These are phyloP conservation scores for Microplitis manilae DNA, from an alignment of 2,888 invertebrate genomes.

Conservation along the genomic window DNA sequence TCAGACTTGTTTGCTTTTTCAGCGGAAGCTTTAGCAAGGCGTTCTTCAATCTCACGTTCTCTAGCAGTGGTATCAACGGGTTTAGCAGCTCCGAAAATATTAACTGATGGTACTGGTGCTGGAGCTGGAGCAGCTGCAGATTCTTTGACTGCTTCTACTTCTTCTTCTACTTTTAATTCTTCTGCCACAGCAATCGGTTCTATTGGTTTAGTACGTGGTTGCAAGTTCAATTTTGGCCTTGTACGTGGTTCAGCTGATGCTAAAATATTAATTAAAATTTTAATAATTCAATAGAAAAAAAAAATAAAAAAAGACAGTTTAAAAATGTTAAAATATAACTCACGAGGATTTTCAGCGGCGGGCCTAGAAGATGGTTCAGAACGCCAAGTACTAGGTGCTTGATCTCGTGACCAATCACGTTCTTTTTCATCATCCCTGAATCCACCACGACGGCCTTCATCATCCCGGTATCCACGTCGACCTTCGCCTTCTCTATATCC, in stretches of 20 bases:
- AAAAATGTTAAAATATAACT: constrained; percentile 19
- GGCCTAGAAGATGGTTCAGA: constrained; percentile 38
- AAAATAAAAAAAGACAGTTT: background rate
- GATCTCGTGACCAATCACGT: constrained; percentile 70
- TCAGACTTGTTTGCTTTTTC: constrained; percentile 60
- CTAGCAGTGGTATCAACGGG: constrained; percentile 94
- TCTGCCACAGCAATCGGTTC: constrained; percentile 68
- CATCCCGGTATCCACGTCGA: constrained; percentile 42
- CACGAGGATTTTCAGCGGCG: constrained; percentile 37
- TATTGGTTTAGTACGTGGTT: constrained; percentile 85
- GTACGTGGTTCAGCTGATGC: constrained; percentile 74
- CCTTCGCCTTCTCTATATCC: constrained; percentile 53
- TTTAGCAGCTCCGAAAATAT: constrained; percentile 94
- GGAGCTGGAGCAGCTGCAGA: constrained; percentile 63
- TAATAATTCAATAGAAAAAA: background rate
- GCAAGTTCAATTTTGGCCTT: constrained; percentile 85
- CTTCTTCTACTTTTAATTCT: constrained; percentile 45
- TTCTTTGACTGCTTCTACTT: constrained; percentile 56
- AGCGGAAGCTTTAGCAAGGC: constrained; percentile 76
- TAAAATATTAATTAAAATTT: constrained; percentile 17
- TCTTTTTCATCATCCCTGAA: constrained; percentile 58
- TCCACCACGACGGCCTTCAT: constrained; percentile 57
- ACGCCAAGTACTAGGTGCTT: constrained; percentile 70
- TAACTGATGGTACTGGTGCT: constrained; percentile 77
- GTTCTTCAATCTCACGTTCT: constrained; percentile 93